Base-by-base conservation (phyloP, 2,113 vertebrate genomes). In the Cygnus atratus region DNA sequence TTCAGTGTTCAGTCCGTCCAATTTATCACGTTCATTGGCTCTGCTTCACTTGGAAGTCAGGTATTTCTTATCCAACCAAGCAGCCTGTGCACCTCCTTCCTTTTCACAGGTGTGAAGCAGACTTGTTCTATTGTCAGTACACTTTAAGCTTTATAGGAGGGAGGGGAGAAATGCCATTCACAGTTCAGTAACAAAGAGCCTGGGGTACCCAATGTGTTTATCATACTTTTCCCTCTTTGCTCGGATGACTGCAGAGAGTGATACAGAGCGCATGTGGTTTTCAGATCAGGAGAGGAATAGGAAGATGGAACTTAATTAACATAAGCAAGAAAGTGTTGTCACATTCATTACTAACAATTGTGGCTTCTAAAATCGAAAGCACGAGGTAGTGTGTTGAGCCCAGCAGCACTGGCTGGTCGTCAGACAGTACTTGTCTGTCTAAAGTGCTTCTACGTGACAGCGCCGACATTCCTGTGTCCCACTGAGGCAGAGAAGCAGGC, bases 51-150 rank as follows among this genome's bases (percentile, higher is more conserved):
- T 50, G 41, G 29, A 37, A 79, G 44, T 18, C 58, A 25, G 75
- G 41, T 55, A 13, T 91, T 91, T 57, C n/a, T 87, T 84, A 37
- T 67, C 43, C n/a, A 61, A 16, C 63, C 1, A 12, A 58, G 84
- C 65, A 80, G 25, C 26, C 44, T 31, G 3, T 16, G 17, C 54
- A 20, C 89, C 59, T 58, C 41, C 29, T 72, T 41, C 29, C 37
- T 63, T 54, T 55, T 7, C 28, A 11, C 0, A 1, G n/a, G 29
- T 1, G n/a, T 33, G 31, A 50, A 81, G 21, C 16, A 29, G 35
- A 81, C 62, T 11, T 75, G 37, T 57, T 61, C 41, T 72, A 1
- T 21, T 81, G 71, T 18, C 24, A 16, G 59, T 74, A 3, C 13
- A 79, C 46, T 46, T 37, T 13, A 5, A 31, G 88, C 54, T 83